These are phyloP conservation scores for Pantherophis vulpinus DNA, from an alignment of 2,797 vertebrate genomes.

Conservation along the genomic window DNA sequence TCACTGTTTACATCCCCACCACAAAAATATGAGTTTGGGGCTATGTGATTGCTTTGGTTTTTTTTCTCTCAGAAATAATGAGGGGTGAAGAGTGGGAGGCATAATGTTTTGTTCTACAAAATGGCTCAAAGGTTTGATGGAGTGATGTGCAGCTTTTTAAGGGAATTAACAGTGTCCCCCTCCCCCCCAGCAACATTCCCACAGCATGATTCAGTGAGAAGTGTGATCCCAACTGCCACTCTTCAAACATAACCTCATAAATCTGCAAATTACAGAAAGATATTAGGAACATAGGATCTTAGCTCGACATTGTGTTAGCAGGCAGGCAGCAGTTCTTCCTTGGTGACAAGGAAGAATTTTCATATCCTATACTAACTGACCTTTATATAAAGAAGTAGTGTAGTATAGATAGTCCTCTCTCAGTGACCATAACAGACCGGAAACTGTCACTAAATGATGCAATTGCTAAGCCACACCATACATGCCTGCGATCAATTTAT, in stretches of 20 bases:
- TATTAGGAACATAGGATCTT: neutral
- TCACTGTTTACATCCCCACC: neutral
- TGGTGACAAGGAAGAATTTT: neutral
- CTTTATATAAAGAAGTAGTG: neutral
- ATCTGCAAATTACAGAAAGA: neutral
- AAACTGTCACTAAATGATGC: neutral
- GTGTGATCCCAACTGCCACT: neutral
- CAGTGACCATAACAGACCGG: neutral
- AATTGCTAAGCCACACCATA: neutral
- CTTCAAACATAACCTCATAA: neutral
- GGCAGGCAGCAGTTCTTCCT: neutral
- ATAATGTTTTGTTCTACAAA: neutral
- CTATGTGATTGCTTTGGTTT: neutral
- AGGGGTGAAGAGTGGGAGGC: neutral
- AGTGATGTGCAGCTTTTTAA: neutral
- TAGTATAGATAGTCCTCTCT: neutral
- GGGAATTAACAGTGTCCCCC: neutral
- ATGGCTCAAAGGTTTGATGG: neutral
- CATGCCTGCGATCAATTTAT: neutral
- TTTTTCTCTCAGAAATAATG: neutral
- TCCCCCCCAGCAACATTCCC: neutral
- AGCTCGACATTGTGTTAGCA: neutral
- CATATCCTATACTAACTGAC: neutral
- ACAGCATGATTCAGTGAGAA: neutral
- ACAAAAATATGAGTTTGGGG: neutral